Conservation (phyloP, 2,888 invertebrate species). For the Hylaea fasciaria region DNA sequence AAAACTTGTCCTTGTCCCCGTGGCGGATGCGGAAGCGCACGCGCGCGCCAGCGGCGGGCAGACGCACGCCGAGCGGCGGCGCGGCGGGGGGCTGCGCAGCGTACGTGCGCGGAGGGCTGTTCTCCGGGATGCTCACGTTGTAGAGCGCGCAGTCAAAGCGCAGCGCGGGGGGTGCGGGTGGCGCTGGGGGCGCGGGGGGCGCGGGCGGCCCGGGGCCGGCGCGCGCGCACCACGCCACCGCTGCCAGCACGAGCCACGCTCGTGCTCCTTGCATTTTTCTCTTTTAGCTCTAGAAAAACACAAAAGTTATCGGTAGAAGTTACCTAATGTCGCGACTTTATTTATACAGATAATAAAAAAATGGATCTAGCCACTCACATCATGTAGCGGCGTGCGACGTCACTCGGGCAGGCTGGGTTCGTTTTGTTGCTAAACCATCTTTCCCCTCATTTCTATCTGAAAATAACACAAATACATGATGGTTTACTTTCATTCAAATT, state of each 20-base stretch:
- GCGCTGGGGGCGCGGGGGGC: slow-evolving; percentile 9
- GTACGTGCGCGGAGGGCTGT: slow-evolving; percentile 95
- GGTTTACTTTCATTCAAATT: no score
- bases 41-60: slow-evolving; percentile 68
- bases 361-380: no score
- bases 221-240: slow-evolving; percentile 33
- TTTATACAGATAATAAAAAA: no score
- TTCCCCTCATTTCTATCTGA: neutral
- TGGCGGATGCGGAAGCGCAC: slow-evolving; percentile 94
- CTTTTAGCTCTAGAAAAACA: neutral
- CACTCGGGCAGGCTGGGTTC: neutral
- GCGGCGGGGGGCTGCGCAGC: slow-evolving; percentile 89
- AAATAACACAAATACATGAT: no score
- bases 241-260: slow-evolving; percentile 23
- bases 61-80: slow-evolving; percentile 91
- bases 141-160: slow-evolving; percentile 90
- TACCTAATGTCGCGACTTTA: no score
- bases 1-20: slow-evolving; percentile 95
- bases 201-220: slow-evolving; percentile 13
- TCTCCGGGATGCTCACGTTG: slow-evolving; percentile 96
- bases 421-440: neutral
- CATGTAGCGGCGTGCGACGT: slow-evolving; percentile 22
- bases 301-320: no score
- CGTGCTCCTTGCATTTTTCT: slow-evolving; percentile 36
- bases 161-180: slow-evolving; percentile 61